These are phyloP conservation scores for Strigamia transsilvanica DNA, from an alignment of 2,888 invertebrate species.

Conservation along the genomic window DNA sequence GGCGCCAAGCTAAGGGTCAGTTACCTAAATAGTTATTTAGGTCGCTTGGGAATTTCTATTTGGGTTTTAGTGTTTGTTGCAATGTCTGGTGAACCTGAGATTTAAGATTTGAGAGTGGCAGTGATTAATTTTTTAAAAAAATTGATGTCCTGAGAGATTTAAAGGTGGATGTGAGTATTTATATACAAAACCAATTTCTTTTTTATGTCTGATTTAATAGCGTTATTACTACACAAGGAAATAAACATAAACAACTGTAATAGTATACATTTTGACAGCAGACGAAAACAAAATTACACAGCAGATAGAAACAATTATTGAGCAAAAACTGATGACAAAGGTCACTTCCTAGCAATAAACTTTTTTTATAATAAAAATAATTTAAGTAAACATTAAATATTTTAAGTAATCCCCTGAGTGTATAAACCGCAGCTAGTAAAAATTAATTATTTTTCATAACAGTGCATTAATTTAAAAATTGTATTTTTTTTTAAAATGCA, in stretches of 20 bases:
- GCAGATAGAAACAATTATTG: conserved; percentile 11
- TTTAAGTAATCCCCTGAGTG: conserved; percentile 1
- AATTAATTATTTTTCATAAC: neutral
- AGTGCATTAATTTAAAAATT: neutral
- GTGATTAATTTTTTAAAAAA: too few relatives aligned
- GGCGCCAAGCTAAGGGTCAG: too few relatives aligned
- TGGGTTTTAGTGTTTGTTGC: too few relatives aligned
- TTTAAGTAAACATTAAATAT: conserved; percentile 1
- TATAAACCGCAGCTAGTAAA: conserved; percentile 3
- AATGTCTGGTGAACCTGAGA: too few relatives aligned
- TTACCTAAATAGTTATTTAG: too few relatives aligned
- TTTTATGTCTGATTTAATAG: conserved; percentile 3
- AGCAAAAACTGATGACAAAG: conserved; percentile 28
- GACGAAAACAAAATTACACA: neutral
- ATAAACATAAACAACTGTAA: neutral
- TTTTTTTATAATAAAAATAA: neutral
- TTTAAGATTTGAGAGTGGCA: too few relatives aligned
- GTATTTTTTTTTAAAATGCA: neutral
- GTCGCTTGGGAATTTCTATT: too few relatives aligned
- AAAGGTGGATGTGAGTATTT: too few relatives aligned
- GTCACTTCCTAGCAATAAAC: conserved; percentile 6
- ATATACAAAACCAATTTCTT: neutral
- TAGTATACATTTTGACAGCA: conserved; percentile 17
- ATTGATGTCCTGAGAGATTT: too few relatives aligned
- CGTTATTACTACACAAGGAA: neutral